phyloP scores from a whole-genome alignment of 2,113 vertebrate genomes.

The Ptychochromis oligacanthus region DNA sequence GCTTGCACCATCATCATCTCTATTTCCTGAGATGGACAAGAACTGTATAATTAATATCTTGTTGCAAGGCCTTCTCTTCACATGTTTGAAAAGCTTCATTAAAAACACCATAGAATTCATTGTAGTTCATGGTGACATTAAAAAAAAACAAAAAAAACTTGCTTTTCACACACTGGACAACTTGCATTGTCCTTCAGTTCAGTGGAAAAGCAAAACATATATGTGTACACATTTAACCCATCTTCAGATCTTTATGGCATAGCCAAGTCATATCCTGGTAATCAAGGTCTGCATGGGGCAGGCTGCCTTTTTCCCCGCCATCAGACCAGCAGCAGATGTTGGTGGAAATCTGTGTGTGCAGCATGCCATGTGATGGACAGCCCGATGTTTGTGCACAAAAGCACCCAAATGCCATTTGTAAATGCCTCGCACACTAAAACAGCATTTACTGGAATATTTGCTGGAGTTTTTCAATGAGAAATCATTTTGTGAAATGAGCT shows the following conservation, averaged over 20 bases:
- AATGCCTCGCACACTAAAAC: neutral
- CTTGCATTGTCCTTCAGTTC: neutral
- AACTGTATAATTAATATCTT: neutral
- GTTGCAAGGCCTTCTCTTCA: neutral
- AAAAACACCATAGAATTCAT: neutral
- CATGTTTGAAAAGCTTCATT: neutral
- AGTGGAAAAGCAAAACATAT: neutral
- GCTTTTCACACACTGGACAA: neutral
- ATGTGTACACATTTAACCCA: neutral
- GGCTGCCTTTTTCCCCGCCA: neutral
- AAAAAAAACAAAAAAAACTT: neutral
- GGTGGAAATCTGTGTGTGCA: neutral
- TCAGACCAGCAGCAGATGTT: conserved; percentile 34
- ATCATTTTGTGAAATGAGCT: neutral
- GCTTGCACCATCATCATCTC: neutral
- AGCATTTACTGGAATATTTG: neutral
- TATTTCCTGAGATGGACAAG: conserved; percentile 13
- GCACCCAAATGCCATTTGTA: neutral
- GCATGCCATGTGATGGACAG: neutral
- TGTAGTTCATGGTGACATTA: neutral
- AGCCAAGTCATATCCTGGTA: conserved; percentile 19
- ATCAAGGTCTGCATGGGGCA: conserved; percentile 11
- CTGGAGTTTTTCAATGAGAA: neutral
- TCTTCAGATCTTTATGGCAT: conserved; percentile 10
- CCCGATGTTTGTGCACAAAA: neutral